Percentiles rank a stretch among this genome's conserved stretches.
Conservation (phyloP, 2,888 invertebrate species). For the Oscheius sp. region DNA sequence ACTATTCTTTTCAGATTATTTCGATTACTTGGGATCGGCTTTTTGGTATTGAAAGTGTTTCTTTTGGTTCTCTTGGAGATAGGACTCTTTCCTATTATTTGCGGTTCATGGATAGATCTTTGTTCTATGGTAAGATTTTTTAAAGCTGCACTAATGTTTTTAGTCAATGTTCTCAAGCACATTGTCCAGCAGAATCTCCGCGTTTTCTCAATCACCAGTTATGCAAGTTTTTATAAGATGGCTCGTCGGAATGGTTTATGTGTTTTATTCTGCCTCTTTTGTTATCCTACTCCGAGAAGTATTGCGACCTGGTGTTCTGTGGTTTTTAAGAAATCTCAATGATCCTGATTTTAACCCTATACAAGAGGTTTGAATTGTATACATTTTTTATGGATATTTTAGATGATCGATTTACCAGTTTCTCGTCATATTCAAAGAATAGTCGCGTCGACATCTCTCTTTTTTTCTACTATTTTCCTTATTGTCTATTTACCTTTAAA, state of each 20-base stretch:
- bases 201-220: constrained; percentile 90
- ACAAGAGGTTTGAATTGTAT: constrained; percentile 79
- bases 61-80: constrained; percentile 95
- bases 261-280: constrained; percentile 98
- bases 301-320: constrained; percentile 92
- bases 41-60: constrained; percentile 81
- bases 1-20: constrained; percentile 50
- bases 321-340: constrained; percentile 97
- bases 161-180: constrained; percentile 79
- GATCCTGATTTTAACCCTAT: constrained; percentile 99
- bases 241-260: constrained; percentile 97
- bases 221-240: constrained; percentile 98
- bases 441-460: constrained; percentile 85
- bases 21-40: constrained; percentile 80
- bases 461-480: constrained; percentile 92
- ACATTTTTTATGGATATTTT: neutral
- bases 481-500: constrained; percentile 95
- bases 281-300: constrained; percentile 87
- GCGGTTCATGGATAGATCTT: constrained; percentile 99
- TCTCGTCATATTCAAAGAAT: constrained; percentile 89
- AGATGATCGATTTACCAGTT: constrained; percentile 97
- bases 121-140: constrained; percentile 83
- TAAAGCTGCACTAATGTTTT: neutral
- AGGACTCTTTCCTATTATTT: constrained; percentile 92
- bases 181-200: constrained; percentile 82